Conservation (phyloP, 1,140 invertebrate species). For the Cotesia vestalis region DNA sequence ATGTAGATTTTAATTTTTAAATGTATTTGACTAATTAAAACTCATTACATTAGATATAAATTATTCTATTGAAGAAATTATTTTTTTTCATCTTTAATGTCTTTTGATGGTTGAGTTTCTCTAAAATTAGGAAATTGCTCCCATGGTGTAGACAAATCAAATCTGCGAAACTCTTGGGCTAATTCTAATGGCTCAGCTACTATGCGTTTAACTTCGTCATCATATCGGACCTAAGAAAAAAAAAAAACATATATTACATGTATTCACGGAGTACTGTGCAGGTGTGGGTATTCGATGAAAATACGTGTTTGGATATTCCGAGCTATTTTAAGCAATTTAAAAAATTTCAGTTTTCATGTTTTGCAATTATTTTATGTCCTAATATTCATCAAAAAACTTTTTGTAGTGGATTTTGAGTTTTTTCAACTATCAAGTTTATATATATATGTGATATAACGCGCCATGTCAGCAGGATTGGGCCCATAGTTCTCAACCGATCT, state of each 20-base stretch:
- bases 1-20: too few relatives aligned
- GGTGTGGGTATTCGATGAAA: not conserved
- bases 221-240: conserved; percentile 83
- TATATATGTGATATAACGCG: too few relatives aligned
- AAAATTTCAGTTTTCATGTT: not conserved
- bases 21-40: too few relatives aligned
- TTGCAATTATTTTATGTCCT: too few relatives aligned
- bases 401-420: too few relatives aligned
- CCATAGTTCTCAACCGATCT: too few relatives aligned
- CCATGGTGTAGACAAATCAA: conserved; percentile 97
- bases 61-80: too few relatives aligned
- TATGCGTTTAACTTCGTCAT: conserved; percentile 94
- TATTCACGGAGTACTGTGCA: conserved; percentile 16
- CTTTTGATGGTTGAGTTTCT: conserved; percentile 62
- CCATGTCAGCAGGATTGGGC: too few relatives aligned
- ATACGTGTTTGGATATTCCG: not conserved
- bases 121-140: conserved; percentile 95
- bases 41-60: too few relatives aligned
- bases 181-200: conserved; percentile 96
- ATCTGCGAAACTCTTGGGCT: conserved; percentile 96
- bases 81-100: too few relatives aligned
- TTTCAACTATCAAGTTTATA: too few relatives aligned
- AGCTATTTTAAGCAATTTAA: not conserved
- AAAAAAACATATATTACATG: conserved; percentile 20
- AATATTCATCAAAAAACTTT: too few relatives aligned